A percentile compares a stretch with the other conserved stretches of the same genome.
Evolutionary conservation across 2,888 invertebrate genomes (phyloP).

Genomic region (Spisula subtruncata): DNA sequence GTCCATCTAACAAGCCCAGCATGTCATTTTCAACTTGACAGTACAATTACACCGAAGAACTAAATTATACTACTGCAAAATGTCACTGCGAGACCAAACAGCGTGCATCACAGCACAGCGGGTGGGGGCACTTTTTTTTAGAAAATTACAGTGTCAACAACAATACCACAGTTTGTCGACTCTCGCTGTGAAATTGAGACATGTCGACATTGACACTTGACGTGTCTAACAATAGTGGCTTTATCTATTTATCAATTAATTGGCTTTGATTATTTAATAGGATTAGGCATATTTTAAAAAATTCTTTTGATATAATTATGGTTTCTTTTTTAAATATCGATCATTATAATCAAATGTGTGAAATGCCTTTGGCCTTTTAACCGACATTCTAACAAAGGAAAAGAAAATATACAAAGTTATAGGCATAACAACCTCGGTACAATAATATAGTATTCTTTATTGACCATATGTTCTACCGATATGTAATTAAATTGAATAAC

Average conservation of each 20-base stretch:
- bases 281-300: conserved; percentile 14
- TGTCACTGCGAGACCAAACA: background rate
- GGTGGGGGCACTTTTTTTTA: background rate
- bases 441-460: no score
- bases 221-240: background rate
- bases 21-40: background rate
- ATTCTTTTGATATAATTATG: background rate
- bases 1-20: background rate
- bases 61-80: conserved; percentile 22
- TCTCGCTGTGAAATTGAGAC: conserved; percentile 13
- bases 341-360: background rate
- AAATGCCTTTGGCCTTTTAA: conserved; percentile 11
- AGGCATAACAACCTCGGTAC: background rate
- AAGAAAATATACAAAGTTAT: background rate
- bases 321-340: background rate
- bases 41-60: background rate
- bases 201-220: conserved; percentile 39
- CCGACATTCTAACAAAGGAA: background rate
- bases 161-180: background rate
- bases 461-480: no score
- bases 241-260: background rate
- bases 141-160: conserved; percentile 18
- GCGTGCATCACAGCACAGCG: background rate
- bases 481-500: no score
- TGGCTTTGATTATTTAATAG: conserved; percentile 23